Evolutionary conservation across 2,797 vertebrate species (phyloP), one percentile per base, ranked within the genome.

Genomic region (Pantherophis alleghaniensis): DNA sequence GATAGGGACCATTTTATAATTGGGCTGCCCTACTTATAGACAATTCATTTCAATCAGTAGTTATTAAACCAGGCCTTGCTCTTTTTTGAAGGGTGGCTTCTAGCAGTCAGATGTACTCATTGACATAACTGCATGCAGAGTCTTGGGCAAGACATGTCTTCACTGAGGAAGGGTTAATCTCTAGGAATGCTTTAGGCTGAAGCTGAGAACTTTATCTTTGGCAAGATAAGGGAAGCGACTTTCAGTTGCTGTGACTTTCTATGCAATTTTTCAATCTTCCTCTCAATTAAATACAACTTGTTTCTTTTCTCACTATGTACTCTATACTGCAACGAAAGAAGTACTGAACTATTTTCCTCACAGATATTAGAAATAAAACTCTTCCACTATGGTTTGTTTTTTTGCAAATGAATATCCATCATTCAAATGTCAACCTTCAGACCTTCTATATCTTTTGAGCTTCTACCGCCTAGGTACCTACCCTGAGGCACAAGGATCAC

Each of bases 271-370:
- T 79, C 74, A 42, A 79, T 79, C 37, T 42, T 42, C 74, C 74
- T 79, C 74, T 79, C 74, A 79, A 10, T 42, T 79, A 79, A 10
- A 10, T 42, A 22, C 32, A 79, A 2, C 37, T 42, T 22, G 74
- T 87, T 90, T 55, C 83, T 88, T 88, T 90, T 22, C 74, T 61
- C 56, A 56, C 60, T n/a, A 12, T 74, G 88, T 69, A 60, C 89
- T 24, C 10, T 63, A 63, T 28, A 28, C 32, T 83, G 66, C 9
- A 47, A 74, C 24, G 90, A 88, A 91, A 87, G 32, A 42, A 90
- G 63, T 79, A 83, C 55, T 83, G 79, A 91, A 91, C 9, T 37
- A n/a, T n/a, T 89, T 69, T 91, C n/a, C 37, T 91, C 86, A 87
- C 57, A 66, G 51, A 28, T n/a, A 55, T 55, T 56, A 32, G 14